Conservation (phyloP, 2,888 invertebrate genomes). For the Tanypteryx hageni region DNA sequence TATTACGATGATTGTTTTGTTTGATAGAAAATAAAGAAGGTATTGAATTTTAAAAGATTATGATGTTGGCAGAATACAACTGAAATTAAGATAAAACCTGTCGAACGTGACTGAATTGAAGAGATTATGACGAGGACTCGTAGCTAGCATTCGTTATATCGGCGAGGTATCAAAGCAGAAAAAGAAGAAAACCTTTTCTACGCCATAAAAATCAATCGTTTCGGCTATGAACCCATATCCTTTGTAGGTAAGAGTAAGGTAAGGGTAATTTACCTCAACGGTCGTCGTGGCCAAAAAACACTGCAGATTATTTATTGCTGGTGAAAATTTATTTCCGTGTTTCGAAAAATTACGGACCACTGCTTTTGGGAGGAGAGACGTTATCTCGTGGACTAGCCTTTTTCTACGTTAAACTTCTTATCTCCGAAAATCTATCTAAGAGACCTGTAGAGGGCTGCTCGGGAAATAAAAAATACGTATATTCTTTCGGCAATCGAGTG, state of each 20-base stretch:
- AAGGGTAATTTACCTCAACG: neutral
- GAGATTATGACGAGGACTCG: too few species aligned
- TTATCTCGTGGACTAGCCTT: conserved; percentile 31
- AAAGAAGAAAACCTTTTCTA: neutral
- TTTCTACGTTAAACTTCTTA: conserved; percentile 31
- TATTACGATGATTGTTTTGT: too few species aligned
- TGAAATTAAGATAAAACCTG: too few species aligned
- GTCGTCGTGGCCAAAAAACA: neutral
- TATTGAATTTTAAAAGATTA: too few species aligned
- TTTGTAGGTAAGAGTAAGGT: neutral
- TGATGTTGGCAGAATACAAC: too few species aligned
- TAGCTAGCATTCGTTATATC: too few species aligned
- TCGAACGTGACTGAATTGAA: too few species aligned
- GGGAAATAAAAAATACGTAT: conserved; percentile 55
- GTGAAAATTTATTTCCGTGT: conserved; percentile 9
- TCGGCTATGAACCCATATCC: neutral
- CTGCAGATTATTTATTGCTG: neutral
- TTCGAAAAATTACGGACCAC: neutral
- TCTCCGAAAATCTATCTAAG: conserved; percentile 35
- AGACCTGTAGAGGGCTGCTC: neutral
- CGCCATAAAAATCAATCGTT: neutral
- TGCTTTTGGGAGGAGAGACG: neutral
- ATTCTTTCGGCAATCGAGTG: conserved; percentile 44
- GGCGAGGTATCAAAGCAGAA: too few species aligned
- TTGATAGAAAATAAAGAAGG: too few species aligned